These are phyloP conservation scores for Eubucco bourcierii DNA, from an alignment of 2,113 vertebrate species.

Conservation along the genomic window DNA sequence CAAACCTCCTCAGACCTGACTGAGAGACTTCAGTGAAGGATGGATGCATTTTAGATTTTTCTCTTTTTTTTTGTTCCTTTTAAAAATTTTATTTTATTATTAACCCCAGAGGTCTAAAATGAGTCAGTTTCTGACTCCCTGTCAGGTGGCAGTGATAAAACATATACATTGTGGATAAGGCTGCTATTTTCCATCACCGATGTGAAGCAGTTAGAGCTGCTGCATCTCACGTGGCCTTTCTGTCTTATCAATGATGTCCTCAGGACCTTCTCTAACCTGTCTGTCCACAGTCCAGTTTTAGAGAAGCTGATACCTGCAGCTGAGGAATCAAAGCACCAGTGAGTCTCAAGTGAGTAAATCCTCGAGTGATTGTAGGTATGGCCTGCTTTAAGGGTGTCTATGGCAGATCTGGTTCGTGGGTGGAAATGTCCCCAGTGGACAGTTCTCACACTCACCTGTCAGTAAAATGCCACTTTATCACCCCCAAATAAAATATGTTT, in stretches of 20 bases:
- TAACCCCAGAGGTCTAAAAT: neutral
- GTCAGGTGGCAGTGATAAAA: conserved; percentile 31
- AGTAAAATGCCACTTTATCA: neutral
- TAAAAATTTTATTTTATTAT: too few species aligned
- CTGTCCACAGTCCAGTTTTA: neutral
- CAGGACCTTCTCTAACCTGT: neutral
- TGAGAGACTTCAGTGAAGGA: neutral
- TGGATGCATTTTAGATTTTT: neutral
- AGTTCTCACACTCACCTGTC: neutral
- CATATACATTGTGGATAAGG: neutral
- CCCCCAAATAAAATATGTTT: neutral
- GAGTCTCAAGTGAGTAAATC: neutral
- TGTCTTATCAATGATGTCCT: neutral
- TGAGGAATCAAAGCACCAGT: neutral
- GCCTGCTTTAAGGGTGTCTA: neutral
- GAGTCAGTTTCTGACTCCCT: conserved; percentile 19
- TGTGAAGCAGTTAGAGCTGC: neutral
- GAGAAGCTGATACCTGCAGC: neutral
- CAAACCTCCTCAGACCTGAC: neutral
- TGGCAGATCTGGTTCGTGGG: neutral
- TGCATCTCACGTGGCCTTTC: neutral
- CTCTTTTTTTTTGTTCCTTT: neutral
- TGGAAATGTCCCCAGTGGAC: neutral
- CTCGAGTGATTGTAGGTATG: neutral
- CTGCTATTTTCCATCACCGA: conserved; percentile 22